Base-by-base conservation (phyloP, 2,113 vertebrate genomes). In the Eurypyga helias region DNA sequence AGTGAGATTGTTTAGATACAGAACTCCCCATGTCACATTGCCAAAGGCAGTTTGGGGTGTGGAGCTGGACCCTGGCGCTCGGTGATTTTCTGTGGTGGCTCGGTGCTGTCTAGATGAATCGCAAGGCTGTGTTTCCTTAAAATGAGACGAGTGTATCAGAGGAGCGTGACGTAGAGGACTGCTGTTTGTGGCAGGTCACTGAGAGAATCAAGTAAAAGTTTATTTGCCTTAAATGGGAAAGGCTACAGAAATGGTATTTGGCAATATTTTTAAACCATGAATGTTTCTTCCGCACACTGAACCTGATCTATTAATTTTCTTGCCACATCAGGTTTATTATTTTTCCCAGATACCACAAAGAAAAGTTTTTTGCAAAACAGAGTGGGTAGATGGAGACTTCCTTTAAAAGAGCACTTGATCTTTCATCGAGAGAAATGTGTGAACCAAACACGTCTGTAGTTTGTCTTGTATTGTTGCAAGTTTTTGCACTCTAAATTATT, bases 1-100 rank as follows among this genome's bases (percentile, higher is more conserved):
- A 4, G 3, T 9, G 51, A 34, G 19, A 8, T 41, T 28, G 6
- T 66, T 66, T 10, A 43, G 57, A 12, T 36, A 7, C 29, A 48
- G 75, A 31, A 11, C 36, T 6, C 7, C 0, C 1, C 41, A 41
- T 12, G 3, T 46, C 14, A 7, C 15, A 1, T 14, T 48, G 45
- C 4, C 9, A 60, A 38, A n/a, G 14, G 64, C 16, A 41, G 25
- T 46, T 43, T 12, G n/a, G 13, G 26, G 45, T 14, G 26, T 25
- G 51, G 25, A 46, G 64, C 57, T 33, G 61, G 18, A n/a, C 1
- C 3, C 25, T 38, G 36, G 18, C 0, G 2, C 49, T 38, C 33
- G 25, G 8, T 43, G 36, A 12, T 65, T 21, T 54, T 28, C 46
- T 36, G 17, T 23, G 36, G 23, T 36, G 49, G 12, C 31, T 43